Evolutionary conservation across 1,140 invertebrate species (phyloP).

Genomic region (Microvelia longipes): DNA sequence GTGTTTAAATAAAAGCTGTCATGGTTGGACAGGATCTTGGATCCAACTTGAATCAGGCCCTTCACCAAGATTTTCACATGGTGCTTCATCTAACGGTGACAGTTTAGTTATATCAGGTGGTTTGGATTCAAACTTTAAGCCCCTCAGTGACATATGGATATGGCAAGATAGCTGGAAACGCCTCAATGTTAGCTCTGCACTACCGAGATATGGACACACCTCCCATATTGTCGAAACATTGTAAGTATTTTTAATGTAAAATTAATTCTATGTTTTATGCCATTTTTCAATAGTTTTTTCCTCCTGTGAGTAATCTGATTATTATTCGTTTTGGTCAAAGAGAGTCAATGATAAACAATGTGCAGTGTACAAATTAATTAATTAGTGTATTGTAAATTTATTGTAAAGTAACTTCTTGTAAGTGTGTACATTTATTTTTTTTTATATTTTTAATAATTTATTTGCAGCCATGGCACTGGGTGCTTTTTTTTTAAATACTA

Average conservation of each 20-base stretch:
- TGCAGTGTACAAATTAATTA: no score
- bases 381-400: no score
- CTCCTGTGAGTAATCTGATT: no score
- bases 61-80: conserved; percentile 28
- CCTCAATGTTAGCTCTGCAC: not conserved
- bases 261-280: conserved; percentile 26
- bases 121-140: conserved; percentile 24
- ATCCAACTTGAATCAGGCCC: conserved; percentile 10
- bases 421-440: no score
- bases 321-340: no score
- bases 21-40: not conserved
- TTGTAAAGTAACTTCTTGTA: no score
- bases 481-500: no score
- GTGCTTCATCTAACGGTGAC: conserved; percentile 20
- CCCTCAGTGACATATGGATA: conserved; percentile 25
- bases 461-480: no score
- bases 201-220: conserved; percentile 29
- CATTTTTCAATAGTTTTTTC: no score
- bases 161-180: conserved; percentile 1
- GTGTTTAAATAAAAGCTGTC: conserved; percentile 6
- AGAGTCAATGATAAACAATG: no score
- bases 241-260: conserved; percentile 32
- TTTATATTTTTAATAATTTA: no score
- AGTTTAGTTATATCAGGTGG: conserved; percentile 31
- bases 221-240: conserved; percentile 26